phyloP scores from a whole-genome alignment of 2,888 invertebrate genomes.

The Drosophila multiciliata region DNA sequence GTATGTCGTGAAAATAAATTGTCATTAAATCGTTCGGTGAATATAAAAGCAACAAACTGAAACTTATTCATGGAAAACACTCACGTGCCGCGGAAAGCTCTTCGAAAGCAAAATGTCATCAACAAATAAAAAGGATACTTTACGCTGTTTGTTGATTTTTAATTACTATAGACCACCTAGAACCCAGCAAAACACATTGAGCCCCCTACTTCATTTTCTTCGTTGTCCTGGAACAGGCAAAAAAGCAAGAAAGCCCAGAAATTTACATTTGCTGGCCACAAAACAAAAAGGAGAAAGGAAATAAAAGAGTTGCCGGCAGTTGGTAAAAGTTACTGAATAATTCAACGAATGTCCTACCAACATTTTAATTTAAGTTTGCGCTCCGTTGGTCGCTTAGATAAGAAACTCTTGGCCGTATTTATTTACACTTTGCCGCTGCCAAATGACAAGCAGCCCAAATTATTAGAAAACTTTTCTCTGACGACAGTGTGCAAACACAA shows the following conservation, averaged over 20 bases:
- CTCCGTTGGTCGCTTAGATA: conserved; percentile 72
- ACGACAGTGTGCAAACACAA: conserved; percentile 56
- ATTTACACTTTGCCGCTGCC: conserved; percentile 74
- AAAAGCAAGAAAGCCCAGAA: conserved; percentile 19
- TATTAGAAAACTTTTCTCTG: conserved; percentile 73
- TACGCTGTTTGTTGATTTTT: conserved; percentile 64
- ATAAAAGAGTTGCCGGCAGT: conserved; percentile 67
- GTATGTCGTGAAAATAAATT: background rate
- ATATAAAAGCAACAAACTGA: background rate
- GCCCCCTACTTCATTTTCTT: conserved; percentile 15
- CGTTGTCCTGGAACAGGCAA: conserved; percentile 17
- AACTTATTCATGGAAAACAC: conserved; percentile 6
- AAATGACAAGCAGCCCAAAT: conserved; percentile 71
- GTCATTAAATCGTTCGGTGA: conserved; percentile 17
- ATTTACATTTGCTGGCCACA: conserved; percentile 61
- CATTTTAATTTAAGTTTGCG: conserved; percentile 83
- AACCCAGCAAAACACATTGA: conserved; percentile 41
- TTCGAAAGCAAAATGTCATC: conserved; percentile 36
- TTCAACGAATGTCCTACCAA: conserved; percentile 80
- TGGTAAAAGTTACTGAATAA: conserved; percentile 76
- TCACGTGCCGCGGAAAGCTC: conserved; percentile 27
- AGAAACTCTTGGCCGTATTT: conserved; percentile 69
- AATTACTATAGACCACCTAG: conserved; percentile 60
- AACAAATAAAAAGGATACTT: conserved; percentile 15
- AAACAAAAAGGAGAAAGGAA: conserved; percentile 31